A percentile compares a stretch with the other conserved stretches of the same genome.
Evolutionary conservation across 1,140 invertebrate species (phyloP).

Genomic region (Chironomus tepperi): DNA sequence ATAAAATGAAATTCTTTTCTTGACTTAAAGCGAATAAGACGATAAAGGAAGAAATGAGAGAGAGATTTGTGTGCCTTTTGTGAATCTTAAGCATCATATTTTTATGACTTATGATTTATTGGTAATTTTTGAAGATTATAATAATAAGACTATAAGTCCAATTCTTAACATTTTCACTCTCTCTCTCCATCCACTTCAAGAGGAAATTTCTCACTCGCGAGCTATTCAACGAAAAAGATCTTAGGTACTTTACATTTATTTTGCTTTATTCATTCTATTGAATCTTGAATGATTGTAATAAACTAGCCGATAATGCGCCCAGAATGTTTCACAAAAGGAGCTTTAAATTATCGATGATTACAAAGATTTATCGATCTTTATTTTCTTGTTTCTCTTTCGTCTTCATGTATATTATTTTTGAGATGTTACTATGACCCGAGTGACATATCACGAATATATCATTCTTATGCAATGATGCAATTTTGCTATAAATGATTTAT

Average conservation of each 20-base stretch:
- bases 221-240: not conserved
- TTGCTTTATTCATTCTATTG: not conserved
- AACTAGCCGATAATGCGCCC: conserved; percentile 18
- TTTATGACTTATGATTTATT: conserved; percentile 24
- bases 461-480: no score
- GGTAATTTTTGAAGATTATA: conserved; percentile 1
- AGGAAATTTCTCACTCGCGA: not conserved
- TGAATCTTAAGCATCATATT: conserved; percentile 13
- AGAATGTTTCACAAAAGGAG: not conserved
- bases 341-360: conserved; percentile 23
- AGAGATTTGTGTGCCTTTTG: conserved; percentile 4
- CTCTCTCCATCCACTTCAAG: not conserved
- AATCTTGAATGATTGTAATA: conserved; percentile 20
- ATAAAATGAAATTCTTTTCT: not conserved
- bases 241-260: not conserved
- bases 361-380: conserved; percentile 20
- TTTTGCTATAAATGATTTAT: no score
- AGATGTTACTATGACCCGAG: no score
- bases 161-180: not conserved
- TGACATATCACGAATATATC: no score
- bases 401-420: not conserved
- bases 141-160: conserved; percentile 20
- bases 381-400: not conserved
- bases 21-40: not conserved
- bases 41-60: not conserved